Base-by-base conservation (phyloP, 1,140 invertebrate genomes). In the Drosophila biarmipes region DNA sequence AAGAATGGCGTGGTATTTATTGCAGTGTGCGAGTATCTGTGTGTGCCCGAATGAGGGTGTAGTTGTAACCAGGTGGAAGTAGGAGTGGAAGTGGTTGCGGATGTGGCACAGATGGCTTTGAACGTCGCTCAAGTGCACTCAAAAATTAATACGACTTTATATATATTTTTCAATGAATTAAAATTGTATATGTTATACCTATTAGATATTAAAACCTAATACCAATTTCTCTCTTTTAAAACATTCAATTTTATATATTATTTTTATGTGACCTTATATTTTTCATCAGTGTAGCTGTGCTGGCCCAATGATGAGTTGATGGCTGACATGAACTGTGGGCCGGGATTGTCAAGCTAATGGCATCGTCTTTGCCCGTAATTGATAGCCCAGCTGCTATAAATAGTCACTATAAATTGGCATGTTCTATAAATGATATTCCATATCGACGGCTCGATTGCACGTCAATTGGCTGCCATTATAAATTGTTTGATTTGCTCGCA, bases 281-380 rank as follows among this genome's bases (percentile, higher is more conserved):
- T 8, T 31, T 31, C 5, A 31, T 31, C 29, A 31, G 35, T 37
- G n/a, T 34, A 21, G 27, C 11, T 37, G 15, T 59, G 31, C 24
- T 45, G 62, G 40, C 31, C 49, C 38, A 48, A 63, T 69, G 66
- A 55, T 38, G 49, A 56, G 51, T 40, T 71, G 64, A 71, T 56
- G 54, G 64, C 67, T 56, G 67, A 56, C 64, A 69, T 71, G 51
- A 69, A 71, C 54, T 69, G 67, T 69, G 51, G 40, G 24, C 58
- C 48, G 35, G 21, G 42, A 55, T 56, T 69, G 66, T 56, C 64
- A 71, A 38, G 66, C 66, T 69, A 68, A 55, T 69, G 51, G 66
- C 51, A 68, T 24, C 34, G 63, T 19, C 34, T 43, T 68, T 54
- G 42, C 67, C 67, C 34, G 59, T 67, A 67, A 64, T 66, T 64